Evolutionary conservation across 1,140 invertebrate genomes (phyloP).

Genomic region (Arctopsyche grandis): DNA sequence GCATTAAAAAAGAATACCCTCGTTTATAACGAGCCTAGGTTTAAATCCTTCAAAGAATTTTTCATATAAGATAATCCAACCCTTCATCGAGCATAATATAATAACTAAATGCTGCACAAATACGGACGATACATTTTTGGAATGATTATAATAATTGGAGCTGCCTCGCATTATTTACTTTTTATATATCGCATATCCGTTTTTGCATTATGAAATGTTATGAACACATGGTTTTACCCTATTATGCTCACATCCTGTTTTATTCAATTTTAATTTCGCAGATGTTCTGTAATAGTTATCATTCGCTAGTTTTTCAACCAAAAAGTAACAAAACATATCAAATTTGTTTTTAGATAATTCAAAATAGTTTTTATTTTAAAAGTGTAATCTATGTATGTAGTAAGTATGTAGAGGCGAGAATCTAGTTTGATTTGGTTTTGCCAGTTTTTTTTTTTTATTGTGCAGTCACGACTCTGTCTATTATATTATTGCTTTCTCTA

Average conservation of each 20-base stretch:
- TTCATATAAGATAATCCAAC: neutral
- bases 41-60: conserved; percentile 18
- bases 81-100: neutral
- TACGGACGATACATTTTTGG: neutral
- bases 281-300: conserved; percentile 1
- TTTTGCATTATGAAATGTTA: conserved; percentile 11
- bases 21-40: neutral
- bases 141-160: neutral
- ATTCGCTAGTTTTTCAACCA: neutral
- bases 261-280: conserved; percentile 13
- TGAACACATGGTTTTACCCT: conserved; percentile 21
- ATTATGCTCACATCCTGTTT: conserved; percentile 15
- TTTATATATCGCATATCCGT: conserved; percentile 5
- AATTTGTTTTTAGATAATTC: too few species aligned
- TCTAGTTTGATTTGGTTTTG: too few species aligned
- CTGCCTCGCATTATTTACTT: neutral
- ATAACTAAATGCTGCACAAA: neutral
- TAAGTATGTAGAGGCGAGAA: too few species aligned
- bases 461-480: conserved; percentile 12
- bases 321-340: too few species aligned
- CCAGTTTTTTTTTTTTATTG: neutral
- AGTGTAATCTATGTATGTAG: too few species aligned
- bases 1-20: conserved; percentile 16
- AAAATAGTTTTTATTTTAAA: too few species aligned
- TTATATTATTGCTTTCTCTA: conserved; percentile 17